Evolutionary conservation across 2,888 invertebrate species (phyloP), one percentile per base, ranked within the genome.

Genomic region (Pterostichus madidus): DNA sequence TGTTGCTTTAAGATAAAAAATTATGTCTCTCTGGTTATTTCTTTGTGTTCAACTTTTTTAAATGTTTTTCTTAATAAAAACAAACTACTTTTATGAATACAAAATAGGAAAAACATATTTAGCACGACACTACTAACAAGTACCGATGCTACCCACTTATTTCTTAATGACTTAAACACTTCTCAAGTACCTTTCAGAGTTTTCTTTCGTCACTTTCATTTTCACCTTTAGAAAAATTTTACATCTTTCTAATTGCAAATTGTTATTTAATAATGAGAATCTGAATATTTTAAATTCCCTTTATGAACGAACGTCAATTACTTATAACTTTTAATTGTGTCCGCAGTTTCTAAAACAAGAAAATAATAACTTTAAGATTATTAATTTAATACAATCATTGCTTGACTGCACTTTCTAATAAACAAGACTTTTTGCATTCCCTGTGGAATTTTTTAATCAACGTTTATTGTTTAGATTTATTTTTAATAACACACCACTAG

Each of bases 191-290:
- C 17, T 53, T 11, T 10, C n/a, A 10, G 13, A 64, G 13, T 64
- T 64, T 32, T 32, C 64, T 31, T 64, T 11, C 32, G 32, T 24
- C 35, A 64, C 64, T 64, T 64, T 64, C 64, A 64, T 64, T 64
- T 64, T 64, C 64, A 31, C 32, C 13, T 64, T 64, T 32, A 24
- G 10, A 64, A 8, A 32, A 64, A 6, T 64, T 64, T 31, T 32
- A 13, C 35, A 10, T 59, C 53, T 15, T 53, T 64, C 24, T 64
- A 64, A 64, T 64, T 64, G 32, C 32, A 32, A 24, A 64, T 64
- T 31, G 64, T 24, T 64, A 64, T 64, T 64, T 64, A 64, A 64
- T 64, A 64, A 64, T 64, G 64, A 64, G 64, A 64, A 64, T 64
- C 64, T 64, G 64, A 24, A 32, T 64, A n/a, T 59, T 59, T 64